Conservation (phyloP, 2,888 invertebrate genomes). For the Amphipyra berbera region DNA sequence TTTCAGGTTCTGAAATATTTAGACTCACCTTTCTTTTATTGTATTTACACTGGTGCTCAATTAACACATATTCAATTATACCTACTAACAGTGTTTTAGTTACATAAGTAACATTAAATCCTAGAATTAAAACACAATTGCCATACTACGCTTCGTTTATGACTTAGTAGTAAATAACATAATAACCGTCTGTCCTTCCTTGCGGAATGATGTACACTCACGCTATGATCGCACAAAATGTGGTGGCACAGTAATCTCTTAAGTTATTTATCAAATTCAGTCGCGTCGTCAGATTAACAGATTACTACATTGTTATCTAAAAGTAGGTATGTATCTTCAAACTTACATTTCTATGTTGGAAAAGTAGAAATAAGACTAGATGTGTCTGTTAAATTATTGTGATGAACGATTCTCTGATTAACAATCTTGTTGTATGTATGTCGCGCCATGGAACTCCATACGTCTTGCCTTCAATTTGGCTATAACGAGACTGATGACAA, state of each 20-base stretch:
- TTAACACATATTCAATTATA: neutral
- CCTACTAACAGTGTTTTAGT: neutral
- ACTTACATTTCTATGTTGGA: neutral
- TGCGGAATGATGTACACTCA: slow-evolving; percentile 16
- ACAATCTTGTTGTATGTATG: slow-evolving; percentile 5
- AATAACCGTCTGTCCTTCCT: slow-evolving; percentile 5
- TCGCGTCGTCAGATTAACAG: slow-evolving; percentile 40
- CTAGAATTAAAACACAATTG: neutral
- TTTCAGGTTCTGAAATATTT: neutral
- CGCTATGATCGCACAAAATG: slow-evolving; percentile 10
- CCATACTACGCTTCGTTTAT: neutral
- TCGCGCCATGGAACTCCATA: too few relatives aligned
- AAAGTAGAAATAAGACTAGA: neutral
- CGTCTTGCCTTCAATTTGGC: slow-evolving; percentile 14
- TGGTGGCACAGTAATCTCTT: slow-evolving; percentile 20
- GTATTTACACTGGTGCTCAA: neutral
- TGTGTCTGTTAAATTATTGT: neutral
- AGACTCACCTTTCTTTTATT: neutral
- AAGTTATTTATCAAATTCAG: slow-evolving; percentile 41
- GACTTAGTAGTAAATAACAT: slow-evolving; percentile 4
- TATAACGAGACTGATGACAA: neutral
- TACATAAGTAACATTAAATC: neutral
- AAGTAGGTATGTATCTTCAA: slow-evolving; percentile 5
- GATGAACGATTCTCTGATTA: slow-evolving; percentile 5
- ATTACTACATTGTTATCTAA: slow-evolving; percentile 43